These are phyloP conservation scores for Buceros bicornis DNA, from an alignment of 2,797 vertebrate genomes.

Conservation along the genomic window DNA sequence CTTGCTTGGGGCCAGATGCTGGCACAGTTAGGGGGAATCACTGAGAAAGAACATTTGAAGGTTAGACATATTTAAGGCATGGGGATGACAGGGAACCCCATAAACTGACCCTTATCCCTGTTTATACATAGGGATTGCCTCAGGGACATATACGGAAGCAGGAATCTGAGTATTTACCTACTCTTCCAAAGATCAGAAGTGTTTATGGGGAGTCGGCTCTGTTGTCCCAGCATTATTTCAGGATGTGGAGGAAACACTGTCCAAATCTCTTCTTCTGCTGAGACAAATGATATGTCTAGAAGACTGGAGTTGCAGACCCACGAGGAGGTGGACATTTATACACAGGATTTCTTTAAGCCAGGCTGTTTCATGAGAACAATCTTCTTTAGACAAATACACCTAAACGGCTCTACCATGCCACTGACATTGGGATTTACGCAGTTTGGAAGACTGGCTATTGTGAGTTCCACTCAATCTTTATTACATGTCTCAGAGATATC, in stretches of 20 bases:
- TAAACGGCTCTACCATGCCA: neutral
- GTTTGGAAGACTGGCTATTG: conserved; percentile 58
- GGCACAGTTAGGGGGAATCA: neutral
- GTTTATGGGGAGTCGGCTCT: neutral
- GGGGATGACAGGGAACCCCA: neutral
- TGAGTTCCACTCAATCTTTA: conserved; percentile 26
- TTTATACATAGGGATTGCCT: neutral
- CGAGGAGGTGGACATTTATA: neutral
- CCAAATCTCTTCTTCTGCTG: neutral
- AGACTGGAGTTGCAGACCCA: neutral
- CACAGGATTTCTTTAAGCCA: neutral
- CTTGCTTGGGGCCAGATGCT: neutral
- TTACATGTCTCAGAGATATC: conserved; percentile 10
- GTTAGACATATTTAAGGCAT: conserved; percentile 9
- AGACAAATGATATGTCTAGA: neutral
- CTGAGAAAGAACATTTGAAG: neutral
- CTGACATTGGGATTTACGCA: neutral
- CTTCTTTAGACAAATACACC: neutral
- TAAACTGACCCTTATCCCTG: neutral
- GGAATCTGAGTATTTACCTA: neutral
- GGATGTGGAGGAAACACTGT: neutral
- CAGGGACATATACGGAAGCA: neutral
- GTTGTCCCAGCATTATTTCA: neutral
- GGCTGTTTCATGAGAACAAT: neutral
- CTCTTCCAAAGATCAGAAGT: neutral